Base-by-base conservation (phyloP, 2,113 vertebrate species). In the Erythrolamprus reginae region DNA sequence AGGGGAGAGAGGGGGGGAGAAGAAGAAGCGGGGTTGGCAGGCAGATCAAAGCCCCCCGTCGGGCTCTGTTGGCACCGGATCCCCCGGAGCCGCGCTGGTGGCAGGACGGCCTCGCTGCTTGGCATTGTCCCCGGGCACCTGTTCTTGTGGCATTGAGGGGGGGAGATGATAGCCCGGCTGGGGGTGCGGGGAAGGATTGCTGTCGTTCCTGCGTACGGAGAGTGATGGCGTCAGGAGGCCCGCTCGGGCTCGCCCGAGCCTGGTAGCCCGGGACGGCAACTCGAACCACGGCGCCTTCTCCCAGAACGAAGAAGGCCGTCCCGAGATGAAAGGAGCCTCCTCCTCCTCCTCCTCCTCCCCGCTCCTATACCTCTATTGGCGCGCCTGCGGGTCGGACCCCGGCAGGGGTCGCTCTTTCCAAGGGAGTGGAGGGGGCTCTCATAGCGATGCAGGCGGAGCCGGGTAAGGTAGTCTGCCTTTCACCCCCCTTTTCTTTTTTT, bases 191-290 rank as follows among this genome's bases (percentile, higher is more conserved):
- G 77, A 58, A 53, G 86, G 90, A 84, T 88, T 88, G 47, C 90
- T 84, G 86, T 77, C 77, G 90, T n/a, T 83, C 86, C 90, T 88
- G 70, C 70, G 86, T 56, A 33, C 90, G 38, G 86, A 91, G 90
- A 91, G 90, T 91, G 90, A 91, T 91, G 87, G 87, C 87, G 91
- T 51, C 91, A 91, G 87, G 87, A 91, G 91, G 88, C 91, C 85
- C 47, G 6, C 0, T 28, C 90, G 10, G 3, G 48, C n/a, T n/a
- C n/a, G 17, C 48, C 87, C 58, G 10, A 51, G 58, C 77, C 87
- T 45, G 77, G 15, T 53, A 15, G 77, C 48, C 70, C 86, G 58
- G 86, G 50, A 70, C 50, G 85, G 89, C 84, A 90, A 83, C 56
- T 85, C 88, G 83, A 89, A 52, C 77, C 77, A 61, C 84, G 61